A percentile compares a stretch with the other conserved stretches of the same genome.
Evolutionary conservation across 1,140 invertebrate species (phyloP).

Genomic region (Tenebrio molitor): DNA sequence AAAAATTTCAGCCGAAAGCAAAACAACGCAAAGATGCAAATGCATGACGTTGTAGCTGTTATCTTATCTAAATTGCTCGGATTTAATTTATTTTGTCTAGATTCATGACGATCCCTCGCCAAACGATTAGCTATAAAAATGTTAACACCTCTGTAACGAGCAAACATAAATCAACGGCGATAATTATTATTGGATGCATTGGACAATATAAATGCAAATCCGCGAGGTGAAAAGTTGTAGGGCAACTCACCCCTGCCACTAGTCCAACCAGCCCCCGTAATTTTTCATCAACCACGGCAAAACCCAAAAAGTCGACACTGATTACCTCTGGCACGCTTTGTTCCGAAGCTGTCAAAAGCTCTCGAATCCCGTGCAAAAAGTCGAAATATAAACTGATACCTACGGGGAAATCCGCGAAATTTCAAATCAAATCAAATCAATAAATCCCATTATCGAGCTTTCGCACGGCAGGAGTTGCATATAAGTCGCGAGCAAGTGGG

Average conservation of each 20-base stretch:
- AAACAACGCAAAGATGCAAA: no score
- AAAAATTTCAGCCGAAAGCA: no score
- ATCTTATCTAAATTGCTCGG: background rate
- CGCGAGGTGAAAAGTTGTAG: background rate
- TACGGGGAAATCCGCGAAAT: background rate
- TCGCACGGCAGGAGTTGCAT: background rate
- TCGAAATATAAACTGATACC: background rate
- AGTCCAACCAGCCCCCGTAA: background rate
- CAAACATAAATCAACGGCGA: constrained; percentile 8
- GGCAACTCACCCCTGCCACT: background rate
- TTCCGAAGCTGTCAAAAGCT: background rate
- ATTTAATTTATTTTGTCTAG: background rate
- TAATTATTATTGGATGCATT: constrained; percentile 27
- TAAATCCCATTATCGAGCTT: constrained; percentile 1
- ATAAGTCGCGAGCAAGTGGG: background rate
- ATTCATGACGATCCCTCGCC: no score
- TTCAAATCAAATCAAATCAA: background rate
- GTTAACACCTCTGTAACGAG: constrained; percentile 19
- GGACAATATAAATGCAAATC: constrained; percentile 27
- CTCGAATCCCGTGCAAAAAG: no score
- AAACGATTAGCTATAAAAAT: constrained; percentile 20
- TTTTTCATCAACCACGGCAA: background rate
- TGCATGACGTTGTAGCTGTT: no score
- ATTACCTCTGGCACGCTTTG: background rate
- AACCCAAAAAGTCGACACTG: background rate